These are phyloP conservation scores for Micrastur ruficollis DNA, from an alignment of 2,797 vertebrate genomes.

Conservation along the genomic window DNA sequence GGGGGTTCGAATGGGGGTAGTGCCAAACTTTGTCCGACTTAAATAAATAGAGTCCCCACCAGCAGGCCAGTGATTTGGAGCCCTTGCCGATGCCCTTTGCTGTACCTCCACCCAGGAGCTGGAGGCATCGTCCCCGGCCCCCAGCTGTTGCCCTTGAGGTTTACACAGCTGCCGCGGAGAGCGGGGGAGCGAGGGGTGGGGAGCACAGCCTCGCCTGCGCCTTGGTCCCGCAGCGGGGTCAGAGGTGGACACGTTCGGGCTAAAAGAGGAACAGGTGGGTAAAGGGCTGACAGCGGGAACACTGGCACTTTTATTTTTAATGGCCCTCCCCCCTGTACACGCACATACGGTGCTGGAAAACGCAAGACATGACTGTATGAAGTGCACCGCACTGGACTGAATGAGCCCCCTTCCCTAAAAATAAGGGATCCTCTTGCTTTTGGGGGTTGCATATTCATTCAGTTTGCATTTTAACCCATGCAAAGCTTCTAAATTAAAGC, in stretches of 20 bases:
- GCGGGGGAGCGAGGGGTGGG: not conserved
- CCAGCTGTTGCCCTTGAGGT: slow-evolving; percentile 86
- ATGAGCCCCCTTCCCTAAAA: not conserved
- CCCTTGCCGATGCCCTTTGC: not conserved
- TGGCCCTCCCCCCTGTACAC: not conserved
- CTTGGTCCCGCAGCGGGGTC: slow-evolving; percentile 34
- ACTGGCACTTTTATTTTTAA: slow-evolving; percentile 50
- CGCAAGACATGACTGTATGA: not conserved
- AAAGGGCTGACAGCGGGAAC: slow-evolving; percentile 2
- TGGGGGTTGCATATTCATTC: not conserved
- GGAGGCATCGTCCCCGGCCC: not conserved
- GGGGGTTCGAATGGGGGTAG: not conserved
- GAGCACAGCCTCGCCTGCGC: not conserved
- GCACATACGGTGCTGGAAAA: fast-evolving
- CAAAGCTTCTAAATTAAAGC: not conserved
- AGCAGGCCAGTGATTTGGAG: not conserved
- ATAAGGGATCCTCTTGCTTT: not conserved
- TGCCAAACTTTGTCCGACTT: not conserved
- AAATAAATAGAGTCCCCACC: not conserved
- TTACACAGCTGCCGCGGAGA: slow-evolving; percentile 86
- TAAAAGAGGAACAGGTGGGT: slow-evolving; percentile 68
- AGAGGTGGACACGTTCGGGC: slow-evolving; percentile 62
- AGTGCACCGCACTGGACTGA: not conserved
- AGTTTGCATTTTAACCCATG: not conserved
- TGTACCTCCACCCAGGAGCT: not conserved